A percentile compares a stretch with the other conserved stretches of the same genome.
These are phyloP conservation scores for Chiroxiphia lanceolata DNA, from an alignment of 2,797 vertebrate species.

Conservation along the genomic window DNA sequence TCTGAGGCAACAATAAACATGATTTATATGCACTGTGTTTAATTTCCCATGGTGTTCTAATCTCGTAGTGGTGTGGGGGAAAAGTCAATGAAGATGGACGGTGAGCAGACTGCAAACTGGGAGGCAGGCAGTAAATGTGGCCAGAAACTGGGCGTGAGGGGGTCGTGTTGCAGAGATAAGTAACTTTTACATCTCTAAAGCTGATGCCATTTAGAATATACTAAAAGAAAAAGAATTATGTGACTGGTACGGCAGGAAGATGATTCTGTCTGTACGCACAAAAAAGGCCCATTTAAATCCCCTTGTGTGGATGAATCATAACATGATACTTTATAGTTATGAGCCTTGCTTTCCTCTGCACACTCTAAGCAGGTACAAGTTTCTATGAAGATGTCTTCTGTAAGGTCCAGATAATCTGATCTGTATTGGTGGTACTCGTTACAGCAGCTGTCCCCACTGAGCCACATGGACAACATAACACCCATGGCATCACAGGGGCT, in stretches of 20 bases:
- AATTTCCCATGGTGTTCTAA: constrained; percentile 19
- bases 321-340: background rate
- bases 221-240: background rate
- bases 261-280: background rate
- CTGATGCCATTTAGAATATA: background rate
- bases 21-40: constrained; percentile 41
- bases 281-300: background rate
- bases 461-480: background rate
- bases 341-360: background rate
- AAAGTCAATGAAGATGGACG: constrained; percentile 20
- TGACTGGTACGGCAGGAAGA: background rate
- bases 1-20: constrained; percentile 48
- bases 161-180: background rate
- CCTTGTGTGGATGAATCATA: background rate
- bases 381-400: background rate
- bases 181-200: background rate
- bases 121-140: background rate
- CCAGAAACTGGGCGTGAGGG: background rate
- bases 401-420: background rate
- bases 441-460: background rate
- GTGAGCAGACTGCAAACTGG: background rate
- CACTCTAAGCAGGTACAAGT: background rate
- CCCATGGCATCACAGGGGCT: background rate
- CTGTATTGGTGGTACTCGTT: background rate
- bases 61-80: background rate